Conservation (phyloP, 2,888 invertebrate genomes). For the Heliconius charithonia region DNA sequence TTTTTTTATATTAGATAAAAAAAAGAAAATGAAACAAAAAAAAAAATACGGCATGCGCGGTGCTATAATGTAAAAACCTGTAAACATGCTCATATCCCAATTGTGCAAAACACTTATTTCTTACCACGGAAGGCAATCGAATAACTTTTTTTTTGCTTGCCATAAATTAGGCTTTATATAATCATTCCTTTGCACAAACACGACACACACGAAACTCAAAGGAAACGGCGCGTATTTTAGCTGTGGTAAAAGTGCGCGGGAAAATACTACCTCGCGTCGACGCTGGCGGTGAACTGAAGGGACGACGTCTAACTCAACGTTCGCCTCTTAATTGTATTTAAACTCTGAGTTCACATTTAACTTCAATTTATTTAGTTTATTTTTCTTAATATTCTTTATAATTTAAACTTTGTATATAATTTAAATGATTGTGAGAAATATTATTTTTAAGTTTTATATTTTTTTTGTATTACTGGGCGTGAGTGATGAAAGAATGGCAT, state of each 20-base stretch:
- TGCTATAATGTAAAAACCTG: slow-evolving; percentile 72
- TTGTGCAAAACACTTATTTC: slow-evolving; percentile 51
- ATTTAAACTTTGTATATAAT: neutral
- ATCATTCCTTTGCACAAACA: slow-evolving; percentile 39
- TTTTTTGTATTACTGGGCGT: too few relatives aligned
- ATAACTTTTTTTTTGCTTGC: slow-evolving; percentile 79
- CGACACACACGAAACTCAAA: slow-evolving; percentile 34
- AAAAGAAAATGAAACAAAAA: neutral
- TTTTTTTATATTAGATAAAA: neutral
- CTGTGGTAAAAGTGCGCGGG: slow-evolving; percentile 48
- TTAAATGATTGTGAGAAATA: neutral
- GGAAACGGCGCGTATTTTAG: slow-evolving; percentile 29
- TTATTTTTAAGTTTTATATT: neutral
- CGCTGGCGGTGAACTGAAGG: slow-evolving; percentile 69
- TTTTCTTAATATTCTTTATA: neutral
- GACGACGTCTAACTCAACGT: slow-evolving; percentile 48
- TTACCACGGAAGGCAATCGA: slow-evolving; percentile 82
- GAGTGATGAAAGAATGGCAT: too few relatives aligned
- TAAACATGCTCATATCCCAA: slow-evolving; percentile 69
- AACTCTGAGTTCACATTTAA: slow-evolving; percentile 25
- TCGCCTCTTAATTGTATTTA: slow-evolving; percentile 34
- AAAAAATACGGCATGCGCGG: slow-evolving; percentile 34
- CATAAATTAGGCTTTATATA: slow-evolving; percentile 45
- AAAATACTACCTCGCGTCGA: slow-evolving; percentile 59
- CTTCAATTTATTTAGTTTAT: neutral